Percentiles rank a stretch among this genome's conserved stretches.
phyloP scores from a whole-genome alignment of 1,140 invertebrate genomes.

The Drosophila mayri region DNA sequence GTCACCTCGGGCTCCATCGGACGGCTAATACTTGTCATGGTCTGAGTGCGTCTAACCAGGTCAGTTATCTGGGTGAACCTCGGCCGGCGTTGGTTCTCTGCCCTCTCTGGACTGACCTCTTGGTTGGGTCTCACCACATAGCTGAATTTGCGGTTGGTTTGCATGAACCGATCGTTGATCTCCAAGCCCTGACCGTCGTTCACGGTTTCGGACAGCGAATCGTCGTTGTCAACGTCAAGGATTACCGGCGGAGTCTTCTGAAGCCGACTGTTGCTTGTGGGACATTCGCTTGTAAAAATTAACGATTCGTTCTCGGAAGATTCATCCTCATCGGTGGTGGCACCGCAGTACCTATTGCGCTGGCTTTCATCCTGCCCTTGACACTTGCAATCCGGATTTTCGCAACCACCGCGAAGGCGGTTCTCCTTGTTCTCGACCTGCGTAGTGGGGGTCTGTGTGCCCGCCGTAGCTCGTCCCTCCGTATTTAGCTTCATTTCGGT shows the following conservation, averaged over 20 bases:
- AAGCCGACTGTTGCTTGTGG: background rate
- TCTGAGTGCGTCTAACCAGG: conserved; percentile 40
- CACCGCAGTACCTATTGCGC: conserved; percentile 5
- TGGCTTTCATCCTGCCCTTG: background rate
- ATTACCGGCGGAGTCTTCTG: conserved; percentile 64
- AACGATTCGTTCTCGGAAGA: conserved; percentile 12
- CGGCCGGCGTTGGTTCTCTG: conserved; percentile 16
- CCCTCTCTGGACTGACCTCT: conserved; percentile 11
- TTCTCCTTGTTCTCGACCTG: conserved; percentile 47
- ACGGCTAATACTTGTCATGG: background rate
- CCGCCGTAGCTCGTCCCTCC: conserved; percentile 52
- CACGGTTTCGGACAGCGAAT: conserved; percentile 39
- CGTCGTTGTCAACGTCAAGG: conserved; percentile 64
- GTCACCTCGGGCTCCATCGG: background rate
- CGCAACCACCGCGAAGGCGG: background rate
- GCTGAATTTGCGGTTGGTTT: conserved; percentile 76
- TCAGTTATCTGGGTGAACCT: conserved; percentile 74
- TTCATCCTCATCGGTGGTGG: conserved; percentile 22
- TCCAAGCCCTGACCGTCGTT: conserved; percentile 46
- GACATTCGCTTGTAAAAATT: conserved; percentile 2
- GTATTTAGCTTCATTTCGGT: conserved; percentile 38
- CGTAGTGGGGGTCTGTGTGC: conserved; percentile 56
- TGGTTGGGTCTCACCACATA: conserved; percentile 54
- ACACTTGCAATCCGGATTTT: background rate
- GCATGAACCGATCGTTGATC: conserved; percentile 63